Percentiles rank a stretch among this genome's conserved stretches.
phyloP scores from a whole-genome alignment of 2,113 vertebrate species.

The Entomyzon cyanotis region DNA sequence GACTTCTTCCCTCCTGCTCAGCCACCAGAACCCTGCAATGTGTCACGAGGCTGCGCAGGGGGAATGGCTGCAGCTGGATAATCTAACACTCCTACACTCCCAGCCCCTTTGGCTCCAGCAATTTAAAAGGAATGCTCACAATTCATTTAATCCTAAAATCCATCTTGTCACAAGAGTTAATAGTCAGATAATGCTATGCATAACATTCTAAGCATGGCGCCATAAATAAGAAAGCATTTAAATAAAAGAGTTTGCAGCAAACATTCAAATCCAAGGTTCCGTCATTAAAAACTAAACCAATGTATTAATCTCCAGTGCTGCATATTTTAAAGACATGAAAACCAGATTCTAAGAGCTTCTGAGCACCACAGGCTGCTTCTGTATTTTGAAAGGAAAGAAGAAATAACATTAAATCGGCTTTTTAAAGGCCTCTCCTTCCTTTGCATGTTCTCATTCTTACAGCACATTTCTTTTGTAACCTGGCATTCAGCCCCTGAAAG shows the following conservation, averaged over 20 bases:
- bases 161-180: neutral
- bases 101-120: neutral
- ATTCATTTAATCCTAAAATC: conserved; percentile 32
- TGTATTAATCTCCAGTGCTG: neutral
- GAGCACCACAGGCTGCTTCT: neutral
- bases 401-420: neutral
- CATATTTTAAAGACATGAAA: neutral
- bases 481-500: neutral
- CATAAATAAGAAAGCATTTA: conserved; percentile 28
- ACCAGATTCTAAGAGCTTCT: neutral
- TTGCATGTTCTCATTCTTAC: neutral
- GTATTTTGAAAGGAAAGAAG: neutral
- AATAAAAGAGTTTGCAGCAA: neutral
- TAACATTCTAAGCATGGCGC: neutral
- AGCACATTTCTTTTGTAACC: neutral
- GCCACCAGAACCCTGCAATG: neutral
- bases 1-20: neutral
- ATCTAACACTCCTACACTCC: neutral
- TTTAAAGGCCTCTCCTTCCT: neutral
- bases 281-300: neutral
- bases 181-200: neutral
- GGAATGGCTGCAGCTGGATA: neutral
- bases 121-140: neutral
- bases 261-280: neutral
- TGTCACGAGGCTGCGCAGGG: neutral